phyloP scores from a whole-genome alignment of 2,113 vertebrate species.

The Ailurus styani region DNA sequence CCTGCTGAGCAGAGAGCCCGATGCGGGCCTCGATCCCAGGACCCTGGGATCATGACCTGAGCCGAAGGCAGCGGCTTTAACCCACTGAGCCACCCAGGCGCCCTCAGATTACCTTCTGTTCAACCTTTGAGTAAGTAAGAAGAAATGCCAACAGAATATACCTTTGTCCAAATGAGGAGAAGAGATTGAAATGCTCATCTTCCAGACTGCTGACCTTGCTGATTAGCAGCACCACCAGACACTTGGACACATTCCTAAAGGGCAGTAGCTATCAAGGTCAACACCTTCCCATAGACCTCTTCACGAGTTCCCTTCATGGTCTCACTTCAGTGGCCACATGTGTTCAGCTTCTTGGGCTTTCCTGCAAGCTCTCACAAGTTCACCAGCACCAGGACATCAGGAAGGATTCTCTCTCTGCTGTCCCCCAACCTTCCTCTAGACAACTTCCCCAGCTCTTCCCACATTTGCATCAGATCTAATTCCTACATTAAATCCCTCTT shows the following conservation, averaged over 20 bases:
- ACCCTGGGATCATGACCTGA: no score
- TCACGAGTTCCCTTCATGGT: no score
- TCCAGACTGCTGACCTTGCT: not conserved
- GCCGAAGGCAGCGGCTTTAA: no score
- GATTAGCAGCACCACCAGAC: not conserved
- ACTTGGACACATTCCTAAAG: not conserved
- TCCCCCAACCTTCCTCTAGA: not conserved
- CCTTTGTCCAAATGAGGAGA: slow-evolving; percentile 49
- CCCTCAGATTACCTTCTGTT: slow-evolving; percentile 74
- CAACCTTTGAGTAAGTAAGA: slow-evolving; percentile 83
- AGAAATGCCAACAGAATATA: slow-evolving; percentile 74
- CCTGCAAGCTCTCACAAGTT: not conserved
- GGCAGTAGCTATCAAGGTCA: not conserved
- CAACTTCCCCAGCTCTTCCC: not conserved
- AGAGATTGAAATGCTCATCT: slow-evolving; percentile 72
- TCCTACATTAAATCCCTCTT: not conserved
- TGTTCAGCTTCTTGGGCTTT: not conserved
- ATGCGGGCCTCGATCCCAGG: no score
- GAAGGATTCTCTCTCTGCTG: not conserved
- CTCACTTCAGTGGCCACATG: not conserved
- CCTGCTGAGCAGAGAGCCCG: no score
- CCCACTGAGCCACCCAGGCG: no score
- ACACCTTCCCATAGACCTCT: not conserved
- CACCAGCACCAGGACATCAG: not conserved
- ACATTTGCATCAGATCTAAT: not conserved